Evolutionary conservation across 1,140 invertebrate species (phyloP).

Genomic region (Pseudomyrmex dendroicus): DNA sequence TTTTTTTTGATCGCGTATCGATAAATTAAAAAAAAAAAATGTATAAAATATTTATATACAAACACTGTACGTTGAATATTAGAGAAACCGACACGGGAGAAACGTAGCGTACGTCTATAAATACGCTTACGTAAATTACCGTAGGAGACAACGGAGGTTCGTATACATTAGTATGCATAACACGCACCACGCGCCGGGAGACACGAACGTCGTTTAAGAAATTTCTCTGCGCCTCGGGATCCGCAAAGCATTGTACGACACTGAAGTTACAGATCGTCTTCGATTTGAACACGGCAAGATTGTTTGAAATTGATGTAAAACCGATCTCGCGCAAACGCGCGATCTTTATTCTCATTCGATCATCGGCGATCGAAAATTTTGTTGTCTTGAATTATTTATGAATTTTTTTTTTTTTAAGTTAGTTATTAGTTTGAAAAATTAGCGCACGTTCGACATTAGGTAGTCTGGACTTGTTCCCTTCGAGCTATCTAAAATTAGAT

Average conservation of each 20-base stretch:
- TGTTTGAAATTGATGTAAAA: not conserved
- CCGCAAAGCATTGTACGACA: not conserved
- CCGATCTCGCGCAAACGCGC: not conserved
- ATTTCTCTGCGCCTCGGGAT: slow-evolving; percentile 43
- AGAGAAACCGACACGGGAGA: slow-evolving; percentile 31
- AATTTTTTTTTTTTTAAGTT: too few relatives aligned
- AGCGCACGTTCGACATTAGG: not conserved
- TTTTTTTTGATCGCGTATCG: slow-evolving; percentile 9
- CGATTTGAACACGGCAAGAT: not conserved
- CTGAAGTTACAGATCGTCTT: not conserved
- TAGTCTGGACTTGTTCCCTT: not conserved
- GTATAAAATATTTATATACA: too few relatives aligned
- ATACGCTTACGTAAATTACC: slow-evolving; percentile 64
- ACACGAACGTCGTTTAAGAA: slow-evolving; percentile 24
- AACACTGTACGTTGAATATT: not conserved
- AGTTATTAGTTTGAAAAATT: slow-evolving; percentile 14
- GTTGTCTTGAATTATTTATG: slow-evolving; percentile 5
- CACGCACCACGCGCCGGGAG: slow-evolving; percentile 36
- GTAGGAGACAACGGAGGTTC: slow-evolving; percentile 44
- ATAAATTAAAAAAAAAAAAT: slow-evolving; percentile 2
- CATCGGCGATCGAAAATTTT: not conserved
- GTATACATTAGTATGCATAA: slow-evolving; percentile 61
- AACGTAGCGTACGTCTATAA: slow-evolving; percentile 60
- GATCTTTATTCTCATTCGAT: not conserved
- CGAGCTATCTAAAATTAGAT: slow-evolving; percentile 64